Base-by-base conservation (phyloP, 1,140 invertebrate genomes). In the Drosophila subpulchrella region DNA sequence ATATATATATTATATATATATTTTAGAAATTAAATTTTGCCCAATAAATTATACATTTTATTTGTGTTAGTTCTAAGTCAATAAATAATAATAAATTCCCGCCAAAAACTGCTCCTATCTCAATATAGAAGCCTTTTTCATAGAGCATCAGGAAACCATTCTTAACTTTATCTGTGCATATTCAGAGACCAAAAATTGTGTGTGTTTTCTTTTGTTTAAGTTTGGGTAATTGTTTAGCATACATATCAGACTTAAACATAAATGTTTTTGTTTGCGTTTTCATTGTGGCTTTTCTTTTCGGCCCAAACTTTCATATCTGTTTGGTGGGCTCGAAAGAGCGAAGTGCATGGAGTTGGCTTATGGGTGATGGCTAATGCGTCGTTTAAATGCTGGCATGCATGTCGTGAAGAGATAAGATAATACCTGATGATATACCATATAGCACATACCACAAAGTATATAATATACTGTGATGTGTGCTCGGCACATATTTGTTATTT, bases 301-400 rank as follows among this genome's bases (percentile, higher is more conserved):
- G 39, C 32, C 51, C 20, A 7, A 53, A 68, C 50, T 57, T 65
- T 39, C 15, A 39, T 56, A 32, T 47, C 34, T 54, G 13, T 13
- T 15, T 15, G 42, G 42, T 27, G 10, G 10, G 15, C 24, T 8
- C 7, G 30, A 27, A 11, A 20, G 34, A 38, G 61, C 12, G 3
- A 46, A 66, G 38, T 68, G 55, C 55, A 51, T 12, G 36, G 51
- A 54, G 60, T 46, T 51, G 27, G 44, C 39, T 54, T 39, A 57
- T 68, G 58, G 44, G 60, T 72, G 48, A 50, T 65, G 61, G 47
- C 53, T 65, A 80, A 75, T 85, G 81, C 81, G 81, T 81, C 78
- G 83, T 79, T 79, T 72, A 75, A 82, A 78, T 68, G 75, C 82
- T 82, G 82, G 81, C 82, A 82, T 79, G 83, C 82, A 79, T 88